Conservation (phyloP, 1,140 invertebrate genomes). For the Brachionus asplanchnoidis region DNA sequence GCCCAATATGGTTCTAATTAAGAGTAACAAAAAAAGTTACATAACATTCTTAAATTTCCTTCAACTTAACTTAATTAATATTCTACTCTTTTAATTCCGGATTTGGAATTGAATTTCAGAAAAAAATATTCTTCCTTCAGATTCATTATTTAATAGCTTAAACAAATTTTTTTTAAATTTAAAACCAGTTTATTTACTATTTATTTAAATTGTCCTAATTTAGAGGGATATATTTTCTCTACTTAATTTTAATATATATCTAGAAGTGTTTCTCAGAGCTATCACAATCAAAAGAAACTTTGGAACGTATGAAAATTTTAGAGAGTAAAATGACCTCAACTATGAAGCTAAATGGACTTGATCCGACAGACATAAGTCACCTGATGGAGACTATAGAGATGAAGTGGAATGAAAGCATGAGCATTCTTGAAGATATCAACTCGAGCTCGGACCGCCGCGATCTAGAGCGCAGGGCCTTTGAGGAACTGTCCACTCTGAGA, state of each 20-base stretch:
- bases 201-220: not conserved
- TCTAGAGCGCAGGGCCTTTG: not conserved
- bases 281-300: not conserved
- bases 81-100: not conserved
- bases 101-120: not conserved
- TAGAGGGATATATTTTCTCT: not conserved
- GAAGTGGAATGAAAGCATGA: not conserved
- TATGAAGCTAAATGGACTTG: not conserved
- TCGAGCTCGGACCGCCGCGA: not conserved
- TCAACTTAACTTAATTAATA: not conserved
- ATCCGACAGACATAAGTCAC: not conserved
- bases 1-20: not conserved
- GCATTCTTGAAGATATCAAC: not conserved
- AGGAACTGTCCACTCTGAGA: slow-evolving; percentile 19
- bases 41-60: not conserved
- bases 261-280: not conserved
- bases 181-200: not conserved
- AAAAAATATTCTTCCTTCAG: not conserved
- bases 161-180: not conserved
- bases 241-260: not conserved
- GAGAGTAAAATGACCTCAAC: not conserved
- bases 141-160: not conserved
- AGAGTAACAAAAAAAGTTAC: not conserved
- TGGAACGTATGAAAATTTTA: not conserved
- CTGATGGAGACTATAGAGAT: not conserved